phyloP scores from a whole-genome alignment of 1,140 invertebrate genomes.

The Mycetomoellerius zeteki region DNA sequence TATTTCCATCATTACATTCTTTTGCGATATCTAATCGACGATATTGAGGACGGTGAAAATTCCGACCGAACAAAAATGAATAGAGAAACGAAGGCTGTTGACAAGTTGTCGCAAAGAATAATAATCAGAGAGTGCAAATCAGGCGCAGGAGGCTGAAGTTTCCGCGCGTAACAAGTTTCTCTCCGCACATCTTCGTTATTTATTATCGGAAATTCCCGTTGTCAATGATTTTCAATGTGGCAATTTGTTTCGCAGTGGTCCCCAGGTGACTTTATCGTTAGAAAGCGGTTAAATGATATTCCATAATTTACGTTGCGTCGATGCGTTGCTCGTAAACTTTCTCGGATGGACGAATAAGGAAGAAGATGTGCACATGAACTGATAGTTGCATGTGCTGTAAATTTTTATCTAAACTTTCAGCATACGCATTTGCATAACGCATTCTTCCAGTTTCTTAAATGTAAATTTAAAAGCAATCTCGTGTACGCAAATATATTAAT shows the following conservation, averaged over 20 bases:
- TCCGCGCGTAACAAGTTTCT: background rate
- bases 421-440: background rate
- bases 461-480: background rate
- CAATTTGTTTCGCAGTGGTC: slow-evolving; percentile 31
- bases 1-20: background rate
- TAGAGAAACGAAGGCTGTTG: background rate
- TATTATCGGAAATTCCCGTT: slow-evolving; percentile 19
- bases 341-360: background rate
- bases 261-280: slow-evolving; percentile 17
- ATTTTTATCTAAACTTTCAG: background rate
- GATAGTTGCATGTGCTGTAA: slow-evolving; percentile 1
- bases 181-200: background rate
- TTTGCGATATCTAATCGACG: background rate
- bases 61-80: background rate
- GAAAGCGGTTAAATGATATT: slow-evolving; percentile 55
- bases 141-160: background rate
- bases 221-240: slow-evolving; percentile 6
- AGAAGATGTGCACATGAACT: background rate
- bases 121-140: slow-evolving; percentile 12
- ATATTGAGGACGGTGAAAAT: background rate
- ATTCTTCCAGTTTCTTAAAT: background rate
- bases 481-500: too few species aligned
- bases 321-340: slow-evolving; percentile 42
- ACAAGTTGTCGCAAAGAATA: background rate
- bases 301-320: slow-evolving; percentile 19